Conservation (phyloP, 2,113 vertebrate genomes). For the Eolophus roseicapilla region DNA sequence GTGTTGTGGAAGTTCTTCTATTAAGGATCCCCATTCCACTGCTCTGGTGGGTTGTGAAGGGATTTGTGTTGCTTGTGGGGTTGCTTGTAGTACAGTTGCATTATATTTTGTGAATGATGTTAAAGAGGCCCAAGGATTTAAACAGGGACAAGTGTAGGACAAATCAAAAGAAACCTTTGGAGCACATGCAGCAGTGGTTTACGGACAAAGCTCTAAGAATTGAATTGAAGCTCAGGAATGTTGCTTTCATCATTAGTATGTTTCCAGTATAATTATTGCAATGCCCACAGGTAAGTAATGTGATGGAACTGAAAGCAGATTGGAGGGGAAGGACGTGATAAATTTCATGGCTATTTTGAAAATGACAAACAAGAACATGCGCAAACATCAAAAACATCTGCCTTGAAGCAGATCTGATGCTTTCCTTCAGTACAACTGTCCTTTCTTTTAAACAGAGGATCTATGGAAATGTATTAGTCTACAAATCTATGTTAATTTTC, state of each 20-base stretch:
- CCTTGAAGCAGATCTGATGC: neutral
- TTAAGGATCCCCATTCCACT: neutral
- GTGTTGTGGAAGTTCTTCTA: neutral
- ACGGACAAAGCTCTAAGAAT: neutral
- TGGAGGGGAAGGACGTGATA: neutral
- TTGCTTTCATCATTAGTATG: neutral
- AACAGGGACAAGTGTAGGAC: accelerated
- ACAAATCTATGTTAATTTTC: neutral
- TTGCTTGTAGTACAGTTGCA: neutral
- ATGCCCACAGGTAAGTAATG: neutral
- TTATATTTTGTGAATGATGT: neutral
- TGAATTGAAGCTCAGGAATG: neutral
- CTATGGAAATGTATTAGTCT: neutral
- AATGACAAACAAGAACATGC: neutral
- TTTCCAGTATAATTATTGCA: neutral
- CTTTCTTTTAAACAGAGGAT: neutral
- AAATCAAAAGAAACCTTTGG: neutral
- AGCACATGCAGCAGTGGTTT: neutral
- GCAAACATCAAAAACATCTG: neutral
- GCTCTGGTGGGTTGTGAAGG: neutral
- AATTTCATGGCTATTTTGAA: neutral
- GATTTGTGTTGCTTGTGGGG: neutral
- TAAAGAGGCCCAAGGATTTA: neutral
- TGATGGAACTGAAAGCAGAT: neutral
- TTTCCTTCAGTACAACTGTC: neutral